These are phyloP conservation scores for Oedothorax gibbosus DNA, from an alignment of 1,140 invertebrate species.

Conservation along the genomic window DNA sequence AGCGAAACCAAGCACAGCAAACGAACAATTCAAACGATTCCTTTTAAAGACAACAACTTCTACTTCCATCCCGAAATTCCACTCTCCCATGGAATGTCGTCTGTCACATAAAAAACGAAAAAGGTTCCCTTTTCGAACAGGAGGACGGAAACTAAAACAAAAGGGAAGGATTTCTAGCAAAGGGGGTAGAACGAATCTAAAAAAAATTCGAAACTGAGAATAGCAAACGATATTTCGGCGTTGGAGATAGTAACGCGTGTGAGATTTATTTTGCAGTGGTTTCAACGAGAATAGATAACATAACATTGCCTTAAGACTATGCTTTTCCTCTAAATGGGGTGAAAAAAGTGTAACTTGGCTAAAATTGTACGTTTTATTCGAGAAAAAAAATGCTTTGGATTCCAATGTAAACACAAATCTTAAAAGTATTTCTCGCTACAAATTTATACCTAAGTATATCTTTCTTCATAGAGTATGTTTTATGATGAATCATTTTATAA, in stretches of 20 bases:
- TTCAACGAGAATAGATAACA: slow-evolving; percentile 35
- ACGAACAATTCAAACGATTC: slow-evolving; percentile 1
- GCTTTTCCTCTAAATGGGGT: no score
- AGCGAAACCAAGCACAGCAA: neutral
- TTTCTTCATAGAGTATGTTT: no score
- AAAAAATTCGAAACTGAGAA: neutral
- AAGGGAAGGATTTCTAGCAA: neutral
- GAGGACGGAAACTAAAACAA: slow-evolving; percentile 22
- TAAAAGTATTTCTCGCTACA: no score
- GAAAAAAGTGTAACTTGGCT: no score
- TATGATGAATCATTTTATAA: no score
- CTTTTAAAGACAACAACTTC: slow-evolving; percentile 28
- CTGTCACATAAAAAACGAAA: slow-evolving; percentile 2
- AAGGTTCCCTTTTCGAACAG: neutral
- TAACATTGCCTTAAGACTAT: neutral
- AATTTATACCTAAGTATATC: no score
- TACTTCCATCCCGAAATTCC: slow-evolving; percentile 10
- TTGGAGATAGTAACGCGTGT: neutral
- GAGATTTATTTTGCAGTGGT: slow-evolving; percentile 31
- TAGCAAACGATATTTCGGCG: neutral
- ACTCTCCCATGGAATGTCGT: slow-evolving; percentile 15
- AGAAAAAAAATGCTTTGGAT: no score
- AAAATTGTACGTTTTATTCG: no score
- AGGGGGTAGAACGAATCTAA: no score
- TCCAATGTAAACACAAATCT: no score